These are phyloP conservation scores for Nasua narica DNA, from an alignment of 2,797 vertebrate genomes.

Conservation along the genomic window DNA sequence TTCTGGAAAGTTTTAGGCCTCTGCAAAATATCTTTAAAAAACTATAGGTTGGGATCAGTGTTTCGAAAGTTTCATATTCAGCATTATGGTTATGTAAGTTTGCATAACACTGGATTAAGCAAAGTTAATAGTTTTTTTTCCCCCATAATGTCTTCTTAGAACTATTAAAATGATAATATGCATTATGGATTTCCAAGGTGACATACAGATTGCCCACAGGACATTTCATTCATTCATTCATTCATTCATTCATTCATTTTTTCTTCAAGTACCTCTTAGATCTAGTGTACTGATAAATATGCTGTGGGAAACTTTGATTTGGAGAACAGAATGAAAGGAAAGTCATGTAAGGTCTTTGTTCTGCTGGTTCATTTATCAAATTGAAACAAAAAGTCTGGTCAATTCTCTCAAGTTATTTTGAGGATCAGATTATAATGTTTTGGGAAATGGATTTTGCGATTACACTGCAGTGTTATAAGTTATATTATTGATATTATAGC, in stretches of 20 bases:
- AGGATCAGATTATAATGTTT: neutral
- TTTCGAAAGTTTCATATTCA: neutral
- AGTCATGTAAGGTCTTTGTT: neutral
- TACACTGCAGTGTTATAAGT: neutral
- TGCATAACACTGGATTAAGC: neutral
- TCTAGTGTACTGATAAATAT: neutral
- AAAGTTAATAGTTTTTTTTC: neutral
- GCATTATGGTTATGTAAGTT: neutral
- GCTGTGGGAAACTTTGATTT: neutral
- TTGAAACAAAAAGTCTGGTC: neutral
- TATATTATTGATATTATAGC: neutral
- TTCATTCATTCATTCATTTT: neutral
- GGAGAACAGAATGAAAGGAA: neutral
- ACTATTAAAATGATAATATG: slow-evolving; percentile 9
- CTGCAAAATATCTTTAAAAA: neutral
- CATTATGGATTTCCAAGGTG: neutral
- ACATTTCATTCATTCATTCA: neutral
- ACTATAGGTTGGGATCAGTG: neutral
- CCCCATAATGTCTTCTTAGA: neutral
- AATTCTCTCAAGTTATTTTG: neutral
- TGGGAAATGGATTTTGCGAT: neutral
- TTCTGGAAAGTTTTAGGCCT: neutral
- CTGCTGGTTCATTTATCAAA: neutral
- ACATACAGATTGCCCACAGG: neutral
- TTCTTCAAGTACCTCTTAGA: neutral